Evolutionary conservation across 1,140 invertebrate genomes (phyloP), one percentile per base, ranked within the genome.

Genomic region (Metopolophium dirhodum): DNA sequence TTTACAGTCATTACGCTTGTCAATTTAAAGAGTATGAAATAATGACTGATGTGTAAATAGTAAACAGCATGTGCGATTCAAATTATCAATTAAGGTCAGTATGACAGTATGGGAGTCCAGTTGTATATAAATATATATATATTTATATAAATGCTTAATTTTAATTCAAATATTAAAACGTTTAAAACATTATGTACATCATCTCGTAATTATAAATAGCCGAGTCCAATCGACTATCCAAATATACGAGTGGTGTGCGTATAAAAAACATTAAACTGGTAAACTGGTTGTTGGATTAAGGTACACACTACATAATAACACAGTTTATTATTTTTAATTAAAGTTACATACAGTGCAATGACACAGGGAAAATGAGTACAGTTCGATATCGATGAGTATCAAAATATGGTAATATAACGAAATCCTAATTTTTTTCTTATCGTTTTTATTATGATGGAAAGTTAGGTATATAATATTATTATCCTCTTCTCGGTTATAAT

Each of bases 61-160:
- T 41, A 45, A 41, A 90, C 51, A 26, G 41, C 88, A 61, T 18
- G 47, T 18, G 47, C 7, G 2, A 54, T 88, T 88, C 23, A 20
- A 54, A 88, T 88, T 54, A 54, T 88, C 87, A 54, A 87, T 47
- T 49, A 49, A 88, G 47, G 49, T 51, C 87, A 54, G 49, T 88
- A 30, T 18, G 77, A 4, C 87, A 54, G 49, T 88, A 30, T 18
- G 77, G 14, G 4, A n/a, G 14, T 77, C n/a, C n/a, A 77, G 61
- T 77, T n/a, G 14, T 77, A n/a, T n/a, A 61, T 61, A 61, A 11
- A 49, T 49, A 18, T 51, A 18, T 61, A 61, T 30, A 77, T 30
- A 18, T 23, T 47, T 45, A 83, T 37, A 86, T 30, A 41, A 47
- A 86, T 47, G 23, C 30, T 30, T 86, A 86, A 86, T 47, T 86